Percentiles rank a stretch among this genome's conserved stretches.
Conservation (phyloP, 2,113 vertebrate species). For the Hippocampus barbouri region DNA sequence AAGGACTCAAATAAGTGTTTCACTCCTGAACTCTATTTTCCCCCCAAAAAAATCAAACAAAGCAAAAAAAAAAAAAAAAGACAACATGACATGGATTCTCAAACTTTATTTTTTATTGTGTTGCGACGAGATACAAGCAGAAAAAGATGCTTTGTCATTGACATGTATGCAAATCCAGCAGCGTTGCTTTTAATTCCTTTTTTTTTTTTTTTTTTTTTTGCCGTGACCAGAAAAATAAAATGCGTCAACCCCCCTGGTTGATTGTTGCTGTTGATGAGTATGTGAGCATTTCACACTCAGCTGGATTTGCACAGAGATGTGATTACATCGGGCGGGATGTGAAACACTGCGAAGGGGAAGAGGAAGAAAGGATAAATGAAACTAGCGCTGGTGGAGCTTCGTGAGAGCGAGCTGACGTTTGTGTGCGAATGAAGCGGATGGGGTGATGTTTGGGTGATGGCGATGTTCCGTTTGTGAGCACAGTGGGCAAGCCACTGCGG, state of each 20-base stretch:
- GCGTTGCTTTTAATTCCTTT: neutral
- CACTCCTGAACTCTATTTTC: neutral
- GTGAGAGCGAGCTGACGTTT: constrained; percentile 39
- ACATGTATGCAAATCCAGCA: neutral
- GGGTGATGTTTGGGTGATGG: constrained; percentile 41
- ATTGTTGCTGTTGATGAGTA: constrained; percentile 3
- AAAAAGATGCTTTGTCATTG: neutral
- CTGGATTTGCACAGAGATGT: neutral
- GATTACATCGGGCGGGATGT: neutral
- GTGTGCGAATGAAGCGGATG: constrained; percentile 43
- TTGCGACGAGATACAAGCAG: neutral
- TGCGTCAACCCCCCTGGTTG: neutral
- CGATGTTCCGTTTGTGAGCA: constrained; percentile 44
- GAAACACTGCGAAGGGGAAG: constrained; percentile 11
- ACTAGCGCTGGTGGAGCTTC: constrained; percentile 41
- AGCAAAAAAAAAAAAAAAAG: neutral
- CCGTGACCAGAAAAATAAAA: neutral
- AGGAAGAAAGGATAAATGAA: constrained; percentile 29
- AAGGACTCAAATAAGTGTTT: neutral
- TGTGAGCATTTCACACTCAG: constrained; percentile 5
- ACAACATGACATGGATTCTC: neutral
- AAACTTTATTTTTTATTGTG: neutral
- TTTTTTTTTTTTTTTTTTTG: neutral
- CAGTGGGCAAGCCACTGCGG: constrained; percentile 42
- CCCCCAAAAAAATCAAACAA: neutral